phyloP scores from a whole-genome alignment of 2,797 vertebrate species.

The Distichodus sexfasciatus region DNA sequence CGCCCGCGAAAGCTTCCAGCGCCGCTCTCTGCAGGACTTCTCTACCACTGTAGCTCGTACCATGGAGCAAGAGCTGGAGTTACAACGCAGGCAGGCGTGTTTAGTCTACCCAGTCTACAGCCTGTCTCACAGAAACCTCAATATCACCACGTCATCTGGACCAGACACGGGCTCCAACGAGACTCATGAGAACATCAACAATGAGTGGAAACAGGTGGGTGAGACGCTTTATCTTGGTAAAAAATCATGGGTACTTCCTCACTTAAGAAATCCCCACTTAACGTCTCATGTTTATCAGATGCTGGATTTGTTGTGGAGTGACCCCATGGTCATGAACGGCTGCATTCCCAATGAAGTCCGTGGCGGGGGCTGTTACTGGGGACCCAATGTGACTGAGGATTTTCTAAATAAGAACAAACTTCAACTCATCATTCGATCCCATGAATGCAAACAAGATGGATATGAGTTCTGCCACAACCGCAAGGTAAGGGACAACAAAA shows the following conservation, averaged over 20 bases:
- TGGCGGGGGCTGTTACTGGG: conserved; percentile 93
- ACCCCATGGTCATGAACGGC: conserved; percentile 84
- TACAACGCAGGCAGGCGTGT: conserved; percentile 55
- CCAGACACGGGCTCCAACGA: conserved; percentile 24
- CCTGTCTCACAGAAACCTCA: conserved; percentile 3
- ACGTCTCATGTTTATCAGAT: no score
- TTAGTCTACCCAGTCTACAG: conserved; percentile 6
- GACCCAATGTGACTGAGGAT: conserved; percentile 84
- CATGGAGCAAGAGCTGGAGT: conserved; percentile 67
- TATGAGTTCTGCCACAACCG: conserved; percentile 92
- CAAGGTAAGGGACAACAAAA: no score
- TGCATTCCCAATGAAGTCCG: conserved; percentile 83
- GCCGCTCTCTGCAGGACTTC: conserved; percentile 71
- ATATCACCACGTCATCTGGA: conserved; percentile 33
- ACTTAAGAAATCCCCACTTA: no score
- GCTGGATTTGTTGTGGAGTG: conserved; percentile 92
- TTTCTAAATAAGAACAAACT: conserved; percentile 83
- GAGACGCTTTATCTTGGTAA: no score
- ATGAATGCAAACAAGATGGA: conserved; percentile 93
- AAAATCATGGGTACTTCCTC: no score
- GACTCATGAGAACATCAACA: conserved; percentile 35
- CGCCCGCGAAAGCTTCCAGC: conserved; percentile 56
- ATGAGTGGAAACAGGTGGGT: conserved; percentile 84
- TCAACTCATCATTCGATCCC: conserved; percentile 90
- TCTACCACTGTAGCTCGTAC: conserved; percentile 62